Conservation (phyloP, 1,140 invertebrate species). For the Conus betulinus region DNA sequence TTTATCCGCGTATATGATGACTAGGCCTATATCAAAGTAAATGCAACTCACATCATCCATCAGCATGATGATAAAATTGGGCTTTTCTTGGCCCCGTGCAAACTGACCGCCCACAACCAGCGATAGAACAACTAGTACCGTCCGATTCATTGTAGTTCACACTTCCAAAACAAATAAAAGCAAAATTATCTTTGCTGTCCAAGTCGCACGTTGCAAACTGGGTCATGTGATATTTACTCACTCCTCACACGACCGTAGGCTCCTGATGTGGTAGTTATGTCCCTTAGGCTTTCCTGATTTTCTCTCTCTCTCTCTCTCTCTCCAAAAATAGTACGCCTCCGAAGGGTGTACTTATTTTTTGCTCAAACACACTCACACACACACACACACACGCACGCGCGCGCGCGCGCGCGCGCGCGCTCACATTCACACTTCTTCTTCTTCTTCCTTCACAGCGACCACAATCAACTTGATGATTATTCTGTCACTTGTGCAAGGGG, state of each 20-base stretch:
- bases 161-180: neutral
- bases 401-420: too few species aligned
- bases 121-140: neutral
- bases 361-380: too few species aligned
- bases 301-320: too few species aligned
- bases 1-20: neutral
- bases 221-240: neutral
- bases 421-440: too few species aligned
- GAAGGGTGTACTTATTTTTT: too few species aligned
- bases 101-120: neutral
- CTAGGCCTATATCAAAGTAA: too few species aligned
- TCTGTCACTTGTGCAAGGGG: too few species aligned
- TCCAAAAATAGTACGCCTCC: too few species aligned
- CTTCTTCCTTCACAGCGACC: too few species aligned
- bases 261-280: neutral
- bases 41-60: conserved; percentile 72
- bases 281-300: neutral
- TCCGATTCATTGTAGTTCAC: neutral
- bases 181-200: neutral
- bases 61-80: conserved; percentile 73
- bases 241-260: neutral
- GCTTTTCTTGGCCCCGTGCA: conserved; percentile 38
- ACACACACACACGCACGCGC: neutral
- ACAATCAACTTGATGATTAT: too few species aligned
- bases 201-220: neutral